Conservation (phyloP, 2,113 vertebrate genomes). For the Carettochelys insculpta region DNA sequence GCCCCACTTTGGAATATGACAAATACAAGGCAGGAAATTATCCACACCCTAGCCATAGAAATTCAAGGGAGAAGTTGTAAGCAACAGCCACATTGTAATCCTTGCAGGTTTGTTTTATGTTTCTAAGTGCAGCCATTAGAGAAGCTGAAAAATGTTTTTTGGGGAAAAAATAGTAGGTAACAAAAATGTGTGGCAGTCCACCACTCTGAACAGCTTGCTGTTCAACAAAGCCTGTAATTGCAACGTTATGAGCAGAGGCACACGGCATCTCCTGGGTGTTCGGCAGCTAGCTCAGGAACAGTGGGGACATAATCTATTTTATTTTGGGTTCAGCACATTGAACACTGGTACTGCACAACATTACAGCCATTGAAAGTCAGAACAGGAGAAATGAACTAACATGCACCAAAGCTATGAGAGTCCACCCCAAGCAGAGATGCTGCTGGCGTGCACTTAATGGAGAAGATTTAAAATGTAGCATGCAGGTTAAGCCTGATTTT, state of each 20-base stretch:
- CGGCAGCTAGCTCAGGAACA: not conserved
- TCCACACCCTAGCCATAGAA: not conserved
- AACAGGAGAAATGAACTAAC: not conserved
- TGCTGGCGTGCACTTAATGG: not conserved
- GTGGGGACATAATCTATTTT: not conserved
- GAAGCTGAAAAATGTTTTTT: not conserved
- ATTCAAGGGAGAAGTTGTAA: not conserved
- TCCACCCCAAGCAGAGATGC: rapidly evolving
- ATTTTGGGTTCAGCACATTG: not conserved
- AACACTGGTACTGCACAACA: not conserved
- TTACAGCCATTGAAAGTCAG: not conserved
- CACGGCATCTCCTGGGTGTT: not conserved
- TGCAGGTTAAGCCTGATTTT: rapidly evolving
- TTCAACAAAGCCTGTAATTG: not conserved
- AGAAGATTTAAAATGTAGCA: not conserved
- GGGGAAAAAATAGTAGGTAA: not conserved
- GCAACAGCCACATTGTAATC: not conserved
- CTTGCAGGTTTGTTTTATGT: not conserved
- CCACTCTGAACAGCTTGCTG: rapidly evolving
- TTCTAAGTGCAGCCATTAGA: not conserved
- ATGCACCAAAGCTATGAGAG: rapidly evolving
- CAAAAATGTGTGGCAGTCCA: not conserved
- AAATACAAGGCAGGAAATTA: not conserved
- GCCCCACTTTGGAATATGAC: not conserved
- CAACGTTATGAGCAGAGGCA: not conserved